Conservation (phyloP, 1,140 invertebrate species). For the Sarcophaga bullata region DNA sequence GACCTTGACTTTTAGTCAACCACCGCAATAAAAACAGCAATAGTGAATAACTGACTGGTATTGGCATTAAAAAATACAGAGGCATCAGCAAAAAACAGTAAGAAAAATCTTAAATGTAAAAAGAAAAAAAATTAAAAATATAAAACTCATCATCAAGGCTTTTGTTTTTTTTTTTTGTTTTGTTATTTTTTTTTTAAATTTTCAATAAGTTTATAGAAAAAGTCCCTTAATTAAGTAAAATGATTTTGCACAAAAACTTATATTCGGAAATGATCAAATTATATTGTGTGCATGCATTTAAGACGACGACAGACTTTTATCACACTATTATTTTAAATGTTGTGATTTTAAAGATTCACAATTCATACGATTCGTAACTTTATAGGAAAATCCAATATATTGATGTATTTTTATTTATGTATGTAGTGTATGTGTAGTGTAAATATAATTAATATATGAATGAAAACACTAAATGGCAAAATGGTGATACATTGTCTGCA, state of each 20-base stretch:
- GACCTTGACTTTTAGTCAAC: conserved; percentile 37
- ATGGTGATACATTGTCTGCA: no score
- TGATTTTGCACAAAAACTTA: not conserved
- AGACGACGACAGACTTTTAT: not conserved
- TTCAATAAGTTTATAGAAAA: not conserved
- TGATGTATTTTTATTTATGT: no score
- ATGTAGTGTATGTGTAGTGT: no score
- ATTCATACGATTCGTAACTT: no score
- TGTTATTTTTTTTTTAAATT: no score
- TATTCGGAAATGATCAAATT: not conserved
- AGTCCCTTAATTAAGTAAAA: not conserved
- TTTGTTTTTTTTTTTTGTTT: not conserved
- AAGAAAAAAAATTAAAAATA: no score
- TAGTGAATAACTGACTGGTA: not conserved
- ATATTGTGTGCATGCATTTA: not conserved
- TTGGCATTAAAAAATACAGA: not conserved
- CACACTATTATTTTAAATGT: no score
- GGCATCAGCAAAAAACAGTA: not conserved
- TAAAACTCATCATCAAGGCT: not conserved
- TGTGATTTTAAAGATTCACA: no score
- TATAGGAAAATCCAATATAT: no score
- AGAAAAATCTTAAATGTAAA: no score
- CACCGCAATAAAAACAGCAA: not conserved
- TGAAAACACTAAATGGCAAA: no score
- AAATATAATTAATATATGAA: no score